Base-by-base conservation (phyloP, 2,113 vertebrate species). In the Ranitomeya variabilis region DNA sequence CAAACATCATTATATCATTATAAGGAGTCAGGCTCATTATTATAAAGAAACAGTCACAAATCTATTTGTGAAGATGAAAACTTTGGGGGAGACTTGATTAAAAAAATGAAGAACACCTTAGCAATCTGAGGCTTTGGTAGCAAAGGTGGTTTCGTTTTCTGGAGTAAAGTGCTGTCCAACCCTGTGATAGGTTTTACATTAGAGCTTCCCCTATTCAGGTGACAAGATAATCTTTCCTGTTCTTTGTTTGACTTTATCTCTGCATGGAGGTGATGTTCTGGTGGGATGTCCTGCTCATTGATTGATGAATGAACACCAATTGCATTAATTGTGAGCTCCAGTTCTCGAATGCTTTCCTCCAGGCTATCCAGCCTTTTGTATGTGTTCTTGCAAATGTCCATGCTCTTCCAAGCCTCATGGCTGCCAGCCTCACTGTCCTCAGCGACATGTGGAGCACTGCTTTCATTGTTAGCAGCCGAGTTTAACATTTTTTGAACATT, bases 291-390 rank as follows among this genome's bases (percentile, higher is more conserved):
- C 16, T 79, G 87, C 0, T 89, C 79, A 0, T 90, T 79, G 0
- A 91, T 93, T 0, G 66, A 85, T 0, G 91, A 37, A 4, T 95
- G 94, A 77, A 92, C 90, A 67, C 95, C 91, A 91, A 99, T 96
- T 93, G 97, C 95, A 18, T 92, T 95, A 91, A 99, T 92, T 78
- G 96, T 96, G 82, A 95, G 95, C 89, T 99, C 97, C 91, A 99
- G 94, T 92, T 97, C 96, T 1, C 92, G 93, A 80, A 99, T 97
- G 0, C 95, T 98, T 90, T 99, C 97, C 91, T 99, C 97, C 91
- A 99, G 93, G 92, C 96, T 98, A 90, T 98, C 97, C 93, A 97
- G 92, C 0, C 93, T 92, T 90, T 90, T 93, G 94, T 95, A 98
- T 0, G 93, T 92, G 88, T 90, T 91, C 74, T 88, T 90, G 0